phyloP scores from a whole-genome alignment of 2,888 invertebrate species.

The Noctua fimbriata region DNA sequence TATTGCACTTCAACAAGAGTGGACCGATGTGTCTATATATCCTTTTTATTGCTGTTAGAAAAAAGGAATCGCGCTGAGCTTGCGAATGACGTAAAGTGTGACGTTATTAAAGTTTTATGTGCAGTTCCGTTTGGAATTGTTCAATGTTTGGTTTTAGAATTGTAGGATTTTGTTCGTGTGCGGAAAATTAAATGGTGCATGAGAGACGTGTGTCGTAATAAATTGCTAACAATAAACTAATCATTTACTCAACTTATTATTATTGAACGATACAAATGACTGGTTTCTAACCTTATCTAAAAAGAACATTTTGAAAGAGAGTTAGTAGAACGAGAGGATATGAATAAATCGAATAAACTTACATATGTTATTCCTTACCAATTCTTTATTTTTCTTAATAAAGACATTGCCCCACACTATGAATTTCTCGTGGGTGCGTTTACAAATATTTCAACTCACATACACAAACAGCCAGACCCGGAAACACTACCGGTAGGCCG shows the following conservation, averaged over 20 bases:
- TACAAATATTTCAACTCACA: too few species aligned
- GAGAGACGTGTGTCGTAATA: neutral
- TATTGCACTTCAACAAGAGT: constrained; percentile 81
- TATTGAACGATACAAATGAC: neutral
- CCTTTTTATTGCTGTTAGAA: constrained; percentile 79
- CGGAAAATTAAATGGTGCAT: neutral
- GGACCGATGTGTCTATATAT: constrained; percentile 72
- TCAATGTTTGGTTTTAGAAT: constrained; percentile 56
- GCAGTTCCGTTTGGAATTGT: constrained; percentile 66
- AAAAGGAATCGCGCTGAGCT: constrained; percentile 65
- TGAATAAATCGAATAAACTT: neutral
- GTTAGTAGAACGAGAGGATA: neutral
- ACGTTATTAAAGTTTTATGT: constrained; percentile 80
- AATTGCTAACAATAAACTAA: neutral
- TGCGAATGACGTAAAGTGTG: constrained; percentile 65
- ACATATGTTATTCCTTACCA: neutral
- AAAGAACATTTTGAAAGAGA: neutral
- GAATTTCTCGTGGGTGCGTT: too few species aligned
- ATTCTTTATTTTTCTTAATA: too few species aligned
- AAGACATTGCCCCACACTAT: too few species aligned
- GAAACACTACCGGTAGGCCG: too few species aligned
- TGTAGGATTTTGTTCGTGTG: neutral
- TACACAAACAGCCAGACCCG: too few species aligned
- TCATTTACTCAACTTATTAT: neutral
- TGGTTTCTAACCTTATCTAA: neutral